These are phyloP conservation scores for Pipa parva DNA, from an alignment of 2,113 vertebrate species.

Conservation along the genomic window DNA sequence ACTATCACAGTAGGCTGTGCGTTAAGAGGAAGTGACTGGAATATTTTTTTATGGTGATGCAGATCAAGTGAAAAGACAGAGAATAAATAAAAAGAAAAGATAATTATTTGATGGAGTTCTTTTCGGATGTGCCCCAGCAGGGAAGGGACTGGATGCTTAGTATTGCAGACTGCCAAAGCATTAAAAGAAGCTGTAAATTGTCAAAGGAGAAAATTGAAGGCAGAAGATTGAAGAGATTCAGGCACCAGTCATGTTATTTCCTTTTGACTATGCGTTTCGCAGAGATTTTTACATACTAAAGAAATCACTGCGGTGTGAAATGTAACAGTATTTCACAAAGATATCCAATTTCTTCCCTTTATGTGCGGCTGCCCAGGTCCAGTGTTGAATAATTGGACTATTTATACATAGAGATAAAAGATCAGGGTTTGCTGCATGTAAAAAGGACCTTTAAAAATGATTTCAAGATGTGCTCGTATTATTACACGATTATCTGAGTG, in stretches of 20 bases:
- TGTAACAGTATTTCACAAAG: conserved; percentile 37
- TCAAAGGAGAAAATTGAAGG: conserved; percentile 59
- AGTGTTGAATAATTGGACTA: conserved; percentile 27
- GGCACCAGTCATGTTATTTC: conserved; percentile 51
- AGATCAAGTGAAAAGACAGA: conserved; percentile 68
- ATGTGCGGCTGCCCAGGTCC: conserved; percentile 29
- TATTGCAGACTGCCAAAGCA: conserved; percentile 61
- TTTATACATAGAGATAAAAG: conserved; percentile 28
- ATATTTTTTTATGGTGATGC: conserved; percentile 72
- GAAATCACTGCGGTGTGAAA: conserved; percentile 46
- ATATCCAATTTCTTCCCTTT: conserved; percentile 37
- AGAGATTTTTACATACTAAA: conserved; percentile 45
- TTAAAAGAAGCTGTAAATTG: conserved; percentile 64
- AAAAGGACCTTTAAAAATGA: conserved; percentile 22
- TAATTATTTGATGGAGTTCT: conserved; percentile 75
- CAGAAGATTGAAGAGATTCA: conserved; percentile 52
- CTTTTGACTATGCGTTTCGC: conserved; percentile 28
- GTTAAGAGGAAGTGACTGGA: conserved; percentile 56
- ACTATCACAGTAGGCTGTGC: conserved; percentile 56
- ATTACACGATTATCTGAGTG: conserved; percentile 22
- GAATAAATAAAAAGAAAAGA: conserved; percentile 69
- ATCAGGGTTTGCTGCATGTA: conserved; percentile 12
- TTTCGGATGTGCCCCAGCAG: conserved; percentile 67
- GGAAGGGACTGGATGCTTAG: conserved; percentile 66
- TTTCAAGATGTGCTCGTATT: conserved; percentile 15